Base-by-base conservation (phyloP, 2,113 vertebrate genomes). In the Psilopogon haemacephalus region DNA sequence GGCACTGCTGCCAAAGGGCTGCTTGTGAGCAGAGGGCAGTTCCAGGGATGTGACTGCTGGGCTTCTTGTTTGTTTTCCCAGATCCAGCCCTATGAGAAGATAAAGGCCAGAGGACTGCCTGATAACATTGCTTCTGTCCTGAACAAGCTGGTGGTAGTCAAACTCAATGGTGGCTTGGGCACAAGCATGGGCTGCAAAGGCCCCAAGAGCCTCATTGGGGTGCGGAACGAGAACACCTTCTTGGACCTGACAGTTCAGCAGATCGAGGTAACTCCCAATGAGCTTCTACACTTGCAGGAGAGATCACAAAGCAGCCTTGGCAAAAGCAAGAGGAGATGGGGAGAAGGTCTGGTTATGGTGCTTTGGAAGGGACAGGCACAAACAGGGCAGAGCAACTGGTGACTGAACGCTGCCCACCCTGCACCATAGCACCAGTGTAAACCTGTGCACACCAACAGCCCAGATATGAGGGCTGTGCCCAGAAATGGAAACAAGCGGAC, bases 101-200 rank as follows among this genome's bases (percentile, higher is more conserved):
- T 99, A 97, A 98, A 98, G 94, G 96, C 96, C 11, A 95, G 97
- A 85, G 98, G 98, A 14, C 96, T 99, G 38, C 99, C 98, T 0
- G 98, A 97, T 65, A 98, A 98, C 92, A 96, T 99, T 46, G 72
- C 98, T 6, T 97, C 98, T 55, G 97, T 98, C 87, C 94, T 99
- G 71, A 99, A 99, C 96, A 99, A 99, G 91, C 97, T 99, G 33
- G 99, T 98, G 9, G 99, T 99, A 44, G 98, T 99, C 72, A 99
- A 99, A 94, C 98, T 99, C 46, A 99, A 99, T 84, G 99, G 99
- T 0, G 99, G 99, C 32, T 91, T 99, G 97, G 99, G 99, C 67
- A 99, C 99, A 72, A 99, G 99, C 95, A 99, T 99, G 99, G 99
- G 99, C 71, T 99, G 99, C 73, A 99, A 98, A 86, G 99, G 99